phyloP scores from a whole-genome alignment of 2,113 vertebrate species.

The Nyctereutes procyonoides region DNA sequence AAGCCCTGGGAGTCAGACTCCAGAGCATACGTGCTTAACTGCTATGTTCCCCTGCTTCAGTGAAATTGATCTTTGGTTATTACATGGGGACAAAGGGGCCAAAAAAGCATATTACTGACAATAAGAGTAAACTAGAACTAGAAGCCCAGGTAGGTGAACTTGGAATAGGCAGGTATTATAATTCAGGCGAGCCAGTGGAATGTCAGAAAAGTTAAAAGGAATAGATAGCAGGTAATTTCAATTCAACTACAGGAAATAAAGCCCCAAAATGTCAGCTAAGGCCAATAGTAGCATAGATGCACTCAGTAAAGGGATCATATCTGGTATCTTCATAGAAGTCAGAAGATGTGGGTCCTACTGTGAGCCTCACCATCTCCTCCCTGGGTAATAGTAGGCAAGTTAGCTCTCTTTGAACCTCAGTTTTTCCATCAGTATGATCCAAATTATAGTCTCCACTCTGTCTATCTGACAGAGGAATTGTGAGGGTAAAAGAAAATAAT shows the following conservation, averaged over 20 bases:
- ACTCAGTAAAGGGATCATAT: not conserved
- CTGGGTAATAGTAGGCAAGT: not conserved
- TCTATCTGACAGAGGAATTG: not conserved
- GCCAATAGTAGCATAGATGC: not conserved
- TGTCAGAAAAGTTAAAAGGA: not conserved
- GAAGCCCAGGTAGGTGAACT: not conserved
- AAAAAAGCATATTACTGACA: not conserved
- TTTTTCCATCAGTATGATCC: constrained; percentile 6
- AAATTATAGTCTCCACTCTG: not conserved
- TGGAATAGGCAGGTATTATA: not conserved
- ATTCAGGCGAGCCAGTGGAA: not conserved
- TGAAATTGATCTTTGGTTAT: not conserved
- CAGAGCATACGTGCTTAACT: not conserved
- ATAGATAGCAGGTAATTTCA: not conserved
- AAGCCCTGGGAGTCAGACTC: not conserved
- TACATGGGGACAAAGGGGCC: not conserved
- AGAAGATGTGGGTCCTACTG: not conserved
- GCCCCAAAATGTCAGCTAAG: not conserved
- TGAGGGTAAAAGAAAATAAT: not conserved
- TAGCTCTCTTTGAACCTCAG: not conserved
- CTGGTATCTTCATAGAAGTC: not conserved
- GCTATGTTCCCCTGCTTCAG: not conserved
- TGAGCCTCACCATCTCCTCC: not conserved
- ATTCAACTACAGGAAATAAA: constrained; percentile 27
- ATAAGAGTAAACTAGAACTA: not conserved